Conservation (phyloP, 2,888 invertebrate genomes). For the Luperina nickerlii region DNA sequence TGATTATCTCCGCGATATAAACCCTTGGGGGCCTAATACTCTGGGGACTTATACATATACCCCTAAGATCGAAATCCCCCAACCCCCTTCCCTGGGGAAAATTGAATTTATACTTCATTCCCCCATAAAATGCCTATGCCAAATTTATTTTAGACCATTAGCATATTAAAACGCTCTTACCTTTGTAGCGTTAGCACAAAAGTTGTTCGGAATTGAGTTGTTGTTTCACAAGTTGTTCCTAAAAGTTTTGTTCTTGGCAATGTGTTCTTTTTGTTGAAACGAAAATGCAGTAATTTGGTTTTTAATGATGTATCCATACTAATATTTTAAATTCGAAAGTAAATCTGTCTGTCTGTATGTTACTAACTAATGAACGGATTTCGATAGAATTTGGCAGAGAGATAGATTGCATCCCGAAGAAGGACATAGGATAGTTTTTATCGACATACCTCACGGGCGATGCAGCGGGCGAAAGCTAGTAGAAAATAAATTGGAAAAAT, state of each 20-base stretch:
- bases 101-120: conserved; percentile 88
- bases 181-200: conserved; percentile 76
- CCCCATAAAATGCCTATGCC: conserved; percentile 86
- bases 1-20: conserved; percentile 75
- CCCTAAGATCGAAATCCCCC: conserved; percentile 53
- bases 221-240: conserved; percentile 32
- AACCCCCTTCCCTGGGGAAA: conserved; percentile 65
- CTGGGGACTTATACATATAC: conserved; percentile 39
- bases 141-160: conserved; percentile 88
- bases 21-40: conserved; percentile 49
- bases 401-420: too few relatives aligned
- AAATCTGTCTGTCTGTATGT: too few relatives aligned
- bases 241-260: conserved; percentile 24
- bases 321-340: too few relatives aligned
- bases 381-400: too few relatives aligned
- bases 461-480: too few relatives aligned
- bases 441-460: too few relatives aligned
- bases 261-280: conserved; percentile 26
- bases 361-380: too few relatives aligned
- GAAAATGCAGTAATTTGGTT: conserved; percentile 18
- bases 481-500: neutral
- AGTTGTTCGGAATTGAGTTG: conserved; percentile 36
- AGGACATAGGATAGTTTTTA: too few relatives aligned
- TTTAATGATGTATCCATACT: neutral
- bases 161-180: conserved; percentile 87